Conservation (phyloP, 1,140 invertebrate species). For the Lepidostoma basale region DNA sequence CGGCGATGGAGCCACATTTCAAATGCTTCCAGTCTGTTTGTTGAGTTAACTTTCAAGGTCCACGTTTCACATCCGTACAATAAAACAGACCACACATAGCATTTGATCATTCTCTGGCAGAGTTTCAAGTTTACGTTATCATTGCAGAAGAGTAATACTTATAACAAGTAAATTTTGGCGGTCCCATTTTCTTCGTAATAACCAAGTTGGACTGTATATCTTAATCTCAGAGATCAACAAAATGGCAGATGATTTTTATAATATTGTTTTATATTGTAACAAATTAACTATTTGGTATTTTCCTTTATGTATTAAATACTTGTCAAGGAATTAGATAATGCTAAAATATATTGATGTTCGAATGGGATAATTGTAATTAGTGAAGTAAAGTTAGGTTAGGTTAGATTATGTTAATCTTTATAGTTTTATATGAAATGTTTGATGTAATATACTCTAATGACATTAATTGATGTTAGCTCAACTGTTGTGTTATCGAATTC, state of each 20-base stretch:
- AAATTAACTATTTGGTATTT: neutral
- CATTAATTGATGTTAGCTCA: neutral
- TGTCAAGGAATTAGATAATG: neutral
- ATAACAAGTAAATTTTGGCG: too few relatives aligned
- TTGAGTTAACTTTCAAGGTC: too few relatives aligned
- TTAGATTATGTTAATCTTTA: neutral
- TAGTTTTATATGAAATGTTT: slow-evolving; percentile 1
- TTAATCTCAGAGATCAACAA: neutral
- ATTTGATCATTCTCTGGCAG: too few relatives aligned
- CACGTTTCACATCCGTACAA: too few relatives aligned
- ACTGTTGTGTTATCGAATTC: neutral
- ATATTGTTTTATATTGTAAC: neutral
- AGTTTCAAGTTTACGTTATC: too few relatives aligned
- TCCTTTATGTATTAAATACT: neutral
- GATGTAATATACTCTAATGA: neutral
- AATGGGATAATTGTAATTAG: neutral
- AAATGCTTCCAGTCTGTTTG: too few relatives aligned
- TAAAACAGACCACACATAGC: too few relatives aligned
- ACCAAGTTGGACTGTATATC: too few relatives aligned
- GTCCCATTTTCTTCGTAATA: too few relatives aligned
- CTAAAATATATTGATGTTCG: neutral
- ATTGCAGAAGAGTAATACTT: too few relatives aligned
- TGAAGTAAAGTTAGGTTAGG: neutral
- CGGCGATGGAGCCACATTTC: too few relatives aligned
- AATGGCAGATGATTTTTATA: neutral